Evolutionary conservation across 2,113 vertebrate species (phyloP).

Genomic region (Verasper variegatus): DNA sequence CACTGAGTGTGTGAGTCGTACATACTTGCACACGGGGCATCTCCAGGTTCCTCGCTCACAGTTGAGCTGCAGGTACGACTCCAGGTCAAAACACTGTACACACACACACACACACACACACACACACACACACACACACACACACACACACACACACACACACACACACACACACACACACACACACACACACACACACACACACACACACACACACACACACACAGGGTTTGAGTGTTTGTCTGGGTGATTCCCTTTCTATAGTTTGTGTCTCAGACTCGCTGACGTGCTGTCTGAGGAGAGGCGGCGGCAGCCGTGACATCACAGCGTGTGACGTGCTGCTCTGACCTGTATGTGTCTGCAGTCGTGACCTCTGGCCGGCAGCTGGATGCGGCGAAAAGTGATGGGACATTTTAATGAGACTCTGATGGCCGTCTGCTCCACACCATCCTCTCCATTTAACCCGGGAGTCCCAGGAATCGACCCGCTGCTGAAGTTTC

Average conservation of each 20-base stretch:
- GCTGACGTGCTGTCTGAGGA: too few species aligned
- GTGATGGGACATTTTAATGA: constrained; percentile 96
- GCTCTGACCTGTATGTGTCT: constrained; percentile 78
- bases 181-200: too few species aligned
- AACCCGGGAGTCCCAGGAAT: constrained; percentile 90
- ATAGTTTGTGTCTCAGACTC: too few species aligned
- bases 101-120: too few species aligned
- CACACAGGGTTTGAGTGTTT: too few species aligned
- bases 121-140: too few species aligned
- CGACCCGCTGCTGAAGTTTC: constrained; percentile 93
- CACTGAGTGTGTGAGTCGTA: not conserved
- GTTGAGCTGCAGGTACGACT: constrained; percentile 88
- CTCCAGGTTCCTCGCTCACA: constrained; percentile 87
- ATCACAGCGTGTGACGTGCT: not conserved
- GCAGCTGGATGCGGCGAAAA: constrained; percentile 94
- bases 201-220: not conserved
- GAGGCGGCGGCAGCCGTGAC: not conserved
- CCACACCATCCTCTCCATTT: constrained; percentile 93
- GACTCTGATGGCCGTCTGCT: constrained; percentile 95
- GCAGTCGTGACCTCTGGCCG: constrained; percentile 92
- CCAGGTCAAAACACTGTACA: constrained; percentile 88
- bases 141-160: not conserved
- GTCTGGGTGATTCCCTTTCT: too few species aligned
- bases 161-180: not conserved
- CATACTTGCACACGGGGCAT: constrained; percentile 85